Evolutionary conservation across 2,113 vertebrate species (phyloP).

Genomic region (Panthera tigris): DNA sequence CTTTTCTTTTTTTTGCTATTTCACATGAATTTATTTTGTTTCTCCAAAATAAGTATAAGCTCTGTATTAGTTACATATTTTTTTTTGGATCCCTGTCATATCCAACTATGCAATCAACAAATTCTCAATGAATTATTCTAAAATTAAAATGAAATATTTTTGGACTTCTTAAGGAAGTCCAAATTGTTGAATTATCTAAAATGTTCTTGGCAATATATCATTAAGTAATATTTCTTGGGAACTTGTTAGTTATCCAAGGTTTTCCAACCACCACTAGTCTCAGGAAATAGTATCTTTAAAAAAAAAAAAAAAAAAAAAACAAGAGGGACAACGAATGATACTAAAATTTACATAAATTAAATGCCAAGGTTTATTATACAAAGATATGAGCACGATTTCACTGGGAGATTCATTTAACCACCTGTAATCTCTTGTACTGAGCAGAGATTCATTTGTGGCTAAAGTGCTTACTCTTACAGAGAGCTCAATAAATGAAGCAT

Average conservation of each 20-base stretch:
- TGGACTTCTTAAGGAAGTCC: not conserved
- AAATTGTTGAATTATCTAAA: conserved; percentile 39
- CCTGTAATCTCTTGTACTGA: not conserved
- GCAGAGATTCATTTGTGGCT: not conserved
- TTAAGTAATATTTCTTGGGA: conserved; percentile 50
- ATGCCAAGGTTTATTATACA: conserved; percentile 4
- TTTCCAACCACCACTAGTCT: conserved; percentile 39
- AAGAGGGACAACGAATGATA: not conserved
- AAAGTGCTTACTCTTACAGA: not conserved
- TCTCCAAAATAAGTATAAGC: not conserved
- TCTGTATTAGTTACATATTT: conserved; percentile 25
- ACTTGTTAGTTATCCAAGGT: conserved; percentile 22
- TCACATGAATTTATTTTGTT: conserved; percentile 3
- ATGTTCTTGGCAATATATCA: conserved; percentile 35
- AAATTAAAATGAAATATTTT: conserved; percentile 50
- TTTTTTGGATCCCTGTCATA: conserved; percentile 38
- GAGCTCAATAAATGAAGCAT: not conserved
- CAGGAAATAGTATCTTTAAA: not conserved
- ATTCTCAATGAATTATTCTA: conserved; percentile 31
- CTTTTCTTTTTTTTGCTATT: not conserved
- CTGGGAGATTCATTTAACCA: not conserved
- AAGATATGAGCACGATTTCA: not conserved
- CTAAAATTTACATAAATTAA: conserved; percentile 35
- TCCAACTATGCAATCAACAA: not conserved
- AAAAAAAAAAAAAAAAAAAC: not conserved